Percentiles rank a stretch among this genome's conserved stretches.
These are phyloP conservation scores for Dryadula phaetusa DNA, from an alignment of 2,888 invertebrate species.

Conservation along the genomic window DNA sequence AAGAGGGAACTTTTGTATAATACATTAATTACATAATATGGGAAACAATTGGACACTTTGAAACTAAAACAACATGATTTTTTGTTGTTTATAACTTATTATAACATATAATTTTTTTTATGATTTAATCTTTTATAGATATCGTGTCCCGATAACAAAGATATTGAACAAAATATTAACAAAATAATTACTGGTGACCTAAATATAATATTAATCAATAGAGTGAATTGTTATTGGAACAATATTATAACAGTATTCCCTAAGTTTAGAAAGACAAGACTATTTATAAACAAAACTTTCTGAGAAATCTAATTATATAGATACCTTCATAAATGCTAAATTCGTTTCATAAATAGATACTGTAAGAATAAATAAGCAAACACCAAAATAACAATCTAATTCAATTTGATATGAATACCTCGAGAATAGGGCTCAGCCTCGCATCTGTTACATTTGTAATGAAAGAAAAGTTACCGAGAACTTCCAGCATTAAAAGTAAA, in stretches of 20 bases:
- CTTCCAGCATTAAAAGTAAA: background rate
- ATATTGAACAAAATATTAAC: no score
- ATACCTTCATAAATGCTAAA: background rate
- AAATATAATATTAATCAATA: no score
- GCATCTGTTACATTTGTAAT: background rate
- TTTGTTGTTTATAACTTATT: no score
- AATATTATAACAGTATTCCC: background rate
- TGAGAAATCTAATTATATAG: background rate
- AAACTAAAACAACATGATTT: no score
- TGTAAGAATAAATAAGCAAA: background rate
- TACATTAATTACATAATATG: no score
- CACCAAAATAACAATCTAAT: conserved; percentile 5
- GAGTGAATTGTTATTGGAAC: no score
- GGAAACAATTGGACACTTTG: no score
- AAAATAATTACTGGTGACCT: no score
- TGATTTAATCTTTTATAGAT: no score
- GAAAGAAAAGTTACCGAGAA: conserved; percentile 4
- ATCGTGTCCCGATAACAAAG: no score
- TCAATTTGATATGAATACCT: background rate
- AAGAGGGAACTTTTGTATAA: no score
- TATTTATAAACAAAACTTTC: background rate
- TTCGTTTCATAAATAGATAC: background rate
- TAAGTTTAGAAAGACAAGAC: background rate
- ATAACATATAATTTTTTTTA: no score
- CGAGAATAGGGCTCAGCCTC: background rate